Evolutionary conservation across 2,888 invertebrate genomes (phyloP).

Genomic region (Mesorhabditis spiculigera): DNA sequence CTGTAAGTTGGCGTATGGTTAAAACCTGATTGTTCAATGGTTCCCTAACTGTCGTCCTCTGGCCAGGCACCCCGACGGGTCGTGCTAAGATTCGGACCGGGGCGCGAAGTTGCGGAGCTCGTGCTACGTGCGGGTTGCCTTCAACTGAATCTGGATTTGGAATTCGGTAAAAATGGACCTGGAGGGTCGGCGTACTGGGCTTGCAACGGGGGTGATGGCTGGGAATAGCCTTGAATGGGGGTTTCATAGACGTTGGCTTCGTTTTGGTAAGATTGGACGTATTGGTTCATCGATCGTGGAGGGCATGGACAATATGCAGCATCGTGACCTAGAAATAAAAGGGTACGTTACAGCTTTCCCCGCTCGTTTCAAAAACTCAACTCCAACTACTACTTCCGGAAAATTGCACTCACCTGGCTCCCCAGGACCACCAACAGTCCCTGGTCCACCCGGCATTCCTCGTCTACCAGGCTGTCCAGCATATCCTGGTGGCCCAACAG

Average conservation of each 20-base stretch:
- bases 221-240: background rate
- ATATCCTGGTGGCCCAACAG: background rate
- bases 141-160: too few species aligned
- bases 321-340: background rate
- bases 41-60: too few species aligned
- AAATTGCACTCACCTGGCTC: background rate
- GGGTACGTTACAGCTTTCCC: background rate
- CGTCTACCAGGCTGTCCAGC: background rate
- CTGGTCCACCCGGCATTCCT: slow-evolving; percentile 1
- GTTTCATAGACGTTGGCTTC: background rate
- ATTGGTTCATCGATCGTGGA: background rate
- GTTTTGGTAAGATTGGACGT: background rate
- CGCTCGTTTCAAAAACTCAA: background rate
- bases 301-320: background rate
- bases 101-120: too few species aligned
- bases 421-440: background rate
- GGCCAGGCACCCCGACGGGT: too few species aligned
- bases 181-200: background rate
- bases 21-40: too few species aligned
- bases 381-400: too few species aligned
- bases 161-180: too few species aligned
- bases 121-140: too few species aligned
- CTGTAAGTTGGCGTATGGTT: too few species aligned
- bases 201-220: background rate
- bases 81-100: too few species aligned